Evolutionary conservation across 2,888 invertebrate genomes (phyloP).

Genomic region (Cephalotes varians): DNA sequence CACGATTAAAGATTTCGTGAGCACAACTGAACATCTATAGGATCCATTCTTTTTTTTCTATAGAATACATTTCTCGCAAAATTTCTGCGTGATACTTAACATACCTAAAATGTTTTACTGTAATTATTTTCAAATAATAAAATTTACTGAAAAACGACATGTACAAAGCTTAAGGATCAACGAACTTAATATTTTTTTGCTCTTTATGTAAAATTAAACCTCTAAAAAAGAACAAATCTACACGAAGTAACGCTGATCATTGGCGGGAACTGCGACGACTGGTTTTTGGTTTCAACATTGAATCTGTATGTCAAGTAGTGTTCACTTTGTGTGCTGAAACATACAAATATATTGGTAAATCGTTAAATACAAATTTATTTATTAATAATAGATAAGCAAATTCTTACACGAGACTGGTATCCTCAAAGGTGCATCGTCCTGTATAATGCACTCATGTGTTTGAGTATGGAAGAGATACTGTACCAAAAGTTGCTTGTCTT

Average conservation of each 20-base stretch:
- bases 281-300: conserved; percentile 56
- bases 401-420: conserved; percentile 91
- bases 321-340: conserved; percentile 85
- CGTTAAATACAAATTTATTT: conserved; percentile 22
- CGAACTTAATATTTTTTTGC: conserved; percentile 65
- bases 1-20: background rate
- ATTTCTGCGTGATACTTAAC: background rate
- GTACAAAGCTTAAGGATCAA: conserved; percentile 69
- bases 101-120: conserved; percentile 21
- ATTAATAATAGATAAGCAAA: background rate
- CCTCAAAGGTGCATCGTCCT: conserved; percentile 93
- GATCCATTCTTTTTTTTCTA: background rate
- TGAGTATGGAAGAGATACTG: conserved; percentile 94
- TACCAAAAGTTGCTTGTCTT: conserved; percentile 94
- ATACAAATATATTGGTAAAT: conserved; percentile 14
- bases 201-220: conserved; percentile 64
- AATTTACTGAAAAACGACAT: conserved; percentile 29
- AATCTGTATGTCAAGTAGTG: conserved; percentile 83
- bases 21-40: background rate
- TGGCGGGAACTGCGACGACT: conserved; percentile 54
- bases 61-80: background rate
- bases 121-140: conserved; percentile 44
- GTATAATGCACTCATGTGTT: conserved; percentile 92
- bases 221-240: conserved; percentile 63
- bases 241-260: conserved; percentile 55